phyloP scores from a whole-genome alignment of 2,113 vertebrate genomes.

The Orthochromis indermauri region DNA sequence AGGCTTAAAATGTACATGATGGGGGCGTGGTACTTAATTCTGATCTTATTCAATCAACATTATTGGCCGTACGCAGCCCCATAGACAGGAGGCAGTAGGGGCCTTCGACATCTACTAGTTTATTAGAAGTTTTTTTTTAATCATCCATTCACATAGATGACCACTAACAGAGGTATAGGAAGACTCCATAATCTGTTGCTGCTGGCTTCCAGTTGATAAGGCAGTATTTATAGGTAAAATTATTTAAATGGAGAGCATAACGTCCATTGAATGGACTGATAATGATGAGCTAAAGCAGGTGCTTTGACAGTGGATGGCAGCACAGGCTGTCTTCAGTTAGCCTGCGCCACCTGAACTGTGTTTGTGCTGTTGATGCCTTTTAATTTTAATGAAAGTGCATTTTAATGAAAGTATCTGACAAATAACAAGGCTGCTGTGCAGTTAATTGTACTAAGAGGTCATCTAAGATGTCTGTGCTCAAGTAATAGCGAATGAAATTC shows the following conservation, averaged over 20 bases:
- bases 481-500: not conserved
- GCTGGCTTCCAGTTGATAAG: not conserved
- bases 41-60: not conserved
- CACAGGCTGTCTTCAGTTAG: not conserved
- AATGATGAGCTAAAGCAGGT: not conserved
- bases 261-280: not conserved
- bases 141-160: not conserved
- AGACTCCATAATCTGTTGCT: not conserved
- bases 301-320: not conserved
- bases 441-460: not conserved
- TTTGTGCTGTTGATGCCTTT: not conserved
- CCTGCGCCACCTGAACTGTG: not conserved
- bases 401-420: not conserved
- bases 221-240: not conserved
- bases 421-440: rapidly evolving
- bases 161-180: not conserved
- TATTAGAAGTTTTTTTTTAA: not conserved
- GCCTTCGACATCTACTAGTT: not conserved
- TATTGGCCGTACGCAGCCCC: not conserved
- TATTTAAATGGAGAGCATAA: not conserved
- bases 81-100: not conserved
- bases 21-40: rapidly evolving
- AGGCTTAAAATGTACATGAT: not conserved
- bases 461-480: not conserved
- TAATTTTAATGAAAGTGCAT: not conserved